Percentiles rank a stretch among this genome's conserved stretches.
phyloP scores from a whole-genome alignment of 2,113 vertebrate species.

The Dipodomys merriami region DNA sequence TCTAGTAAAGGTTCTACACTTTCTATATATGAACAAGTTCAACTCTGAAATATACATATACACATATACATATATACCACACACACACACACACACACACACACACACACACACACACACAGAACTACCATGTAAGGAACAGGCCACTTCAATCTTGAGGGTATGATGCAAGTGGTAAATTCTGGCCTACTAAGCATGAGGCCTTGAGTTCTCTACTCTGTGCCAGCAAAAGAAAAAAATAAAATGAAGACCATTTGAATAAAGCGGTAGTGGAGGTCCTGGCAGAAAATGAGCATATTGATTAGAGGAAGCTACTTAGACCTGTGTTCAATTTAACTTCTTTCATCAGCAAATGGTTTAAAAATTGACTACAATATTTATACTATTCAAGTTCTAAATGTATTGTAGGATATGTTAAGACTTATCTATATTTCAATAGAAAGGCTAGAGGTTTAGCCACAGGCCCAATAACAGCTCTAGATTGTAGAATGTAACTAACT shows the following conservation, averaged over 20 bases:
- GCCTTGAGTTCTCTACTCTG: too few relatives aligned
- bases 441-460: background rate
- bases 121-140: background rate
- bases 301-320: conserved; percentile 41
- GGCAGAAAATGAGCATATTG: conserved; percentile 7
- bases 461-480: background rate
- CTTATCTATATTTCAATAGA: background rate
- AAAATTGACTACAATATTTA: background rate
- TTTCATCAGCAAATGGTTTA: conserved; percentile 34
- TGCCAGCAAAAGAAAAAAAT: too few relatives aligned
- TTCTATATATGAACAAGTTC: background rate
- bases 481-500: background rate
- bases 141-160: background rate
- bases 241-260: background rate
- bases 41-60: background rate
- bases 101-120: too few relatives aligned
- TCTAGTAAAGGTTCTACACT: background rate
- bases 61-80: too few relatives aligned
- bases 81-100: too few relatives aligned
- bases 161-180: too few relatives aligned
- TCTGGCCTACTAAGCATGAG: too few relatives aligned
- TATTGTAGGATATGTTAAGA: background rate
- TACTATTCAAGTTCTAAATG: background rate
- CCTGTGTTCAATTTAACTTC: background rate
- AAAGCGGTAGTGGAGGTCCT: background rate